Conservation (phyloP, 2,888 invertebrate genomes). For the Lepetodrilus schrolli region DNA sequence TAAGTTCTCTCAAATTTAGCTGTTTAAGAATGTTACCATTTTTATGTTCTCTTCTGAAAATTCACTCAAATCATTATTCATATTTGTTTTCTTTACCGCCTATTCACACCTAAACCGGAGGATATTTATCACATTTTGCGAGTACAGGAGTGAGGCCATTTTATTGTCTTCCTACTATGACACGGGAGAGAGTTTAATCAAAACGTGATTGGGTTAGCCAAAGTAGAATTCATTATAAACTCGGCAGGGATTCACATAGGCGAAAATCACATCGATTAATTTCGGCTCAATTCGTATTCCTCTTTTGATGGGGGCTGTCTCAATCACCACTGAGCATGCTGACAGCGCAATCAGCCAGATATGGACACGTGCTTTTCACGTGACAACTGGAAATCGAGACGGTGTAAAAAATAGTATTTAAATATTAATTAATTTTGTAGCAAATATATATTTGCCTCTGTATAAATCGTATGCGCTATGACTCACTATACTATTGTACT, state of each 20-base stretch:
- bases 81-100: too few species aligned
- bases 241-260: slow-evolving; percentile 3
- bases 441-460: too few species aligned
- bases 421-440: not conserved
- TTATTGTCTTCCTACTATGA: not conserved
- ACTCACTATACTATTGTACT: not conserved
- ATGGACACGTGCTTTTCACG: slow-evolving; percentile 11
- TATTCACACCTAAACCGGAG: too few species aligned
- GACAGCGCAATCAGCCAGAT: not conserved
- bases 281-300: not conserved
- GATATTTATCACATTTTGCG: not conserved
- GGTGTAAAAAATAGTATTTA: not conserved
- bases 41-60: too few species aligned
- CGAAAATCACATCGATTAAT: not conserved
- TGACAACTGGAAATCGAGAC: not conserved
- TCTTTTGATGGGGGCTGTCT: not conserved
- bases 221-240: slow-evolving; percentile 12
- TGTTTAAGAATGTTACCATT: too few species aligned
- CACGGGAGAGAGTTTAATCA: slow-evolving; percentile 15
- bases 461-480: too few species aligned
- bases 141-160: not conserved
- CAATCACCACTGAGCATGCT: not conserved
- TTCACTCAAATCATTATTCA: too few species aligned
- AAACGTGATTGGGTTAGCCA: slow-evolving; percentile 19
- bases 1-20: too few species aligned